These are phyloP conservation scores for Synergus japonicus DNA, from an alignment of 2,888 invertebrate species.

Conservation along the genomic window DNA sequence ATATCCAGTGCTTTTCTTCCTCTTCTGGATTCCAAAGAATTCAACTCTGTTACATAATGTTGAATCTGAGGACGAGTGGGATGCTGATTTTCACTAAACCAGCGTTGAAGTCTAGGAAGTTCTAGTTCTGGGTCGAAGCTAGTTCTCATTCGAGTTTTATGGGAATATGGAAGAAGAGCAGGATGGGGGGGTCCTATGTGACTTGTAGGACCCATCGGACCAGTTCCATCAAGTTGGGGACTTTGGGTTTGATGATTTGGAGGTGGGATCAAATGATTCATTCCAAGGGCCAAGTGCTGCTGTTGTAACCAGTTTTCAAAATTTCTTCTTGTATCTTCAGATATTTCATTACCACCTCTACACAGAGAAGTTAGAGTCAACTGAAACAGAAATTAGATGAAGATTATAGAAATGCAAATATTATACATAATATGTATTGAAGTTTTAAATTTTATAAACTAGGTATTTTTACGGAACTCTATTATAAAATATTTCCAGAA, in stretches of 20 bases:
- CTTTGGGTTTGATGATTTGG: conserved; percentile 70
- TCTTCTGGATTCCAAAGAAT: conserved; percentile 92
- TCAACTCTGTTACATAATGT: conserved; percentile 95
- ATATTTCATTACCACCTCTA: conserved; percentile 87
- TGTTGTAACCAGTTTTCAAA: conserved; percentile 90
- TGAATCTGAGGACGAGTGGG: conserved; percentile 98
- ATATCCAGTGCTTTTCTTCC: conserved; percentile 96
- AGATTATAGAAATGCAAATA: background rate
- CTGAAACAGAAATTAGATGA: conserved; percentile 78
- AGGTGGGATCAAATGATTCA: conserved; percentile 70
- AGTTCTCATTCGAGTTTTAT: conserved; percentile 96
- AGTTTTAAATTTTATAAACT: too few relatives aligned
- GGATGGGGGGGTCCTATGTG: conserved; percentile 82
- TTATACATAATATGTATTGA: too few relatives aligned
- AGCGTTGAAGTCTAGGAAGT: conserved; percentile 95
- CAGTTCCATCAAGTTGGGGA: conserved; percentile 77
- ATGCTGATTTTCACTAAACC: conserved; percentile 98
- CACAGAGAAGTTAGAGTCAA: conserved; percentile 90
- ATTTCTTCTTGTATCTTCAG: conserved; percentile 90
- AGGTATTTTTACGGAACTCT: too few relatives aligned
- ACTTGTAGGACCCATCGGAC: conserved; percentile 74
- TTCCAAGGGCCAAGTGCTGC: conserved; percentile 71
- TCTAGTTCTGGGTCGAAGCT: conserved; percentile 98
- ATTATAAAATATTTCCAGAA: too few relatives aligned
- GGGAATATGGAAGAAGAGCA: conserved; percentile 81